Conservation (phyloP, 2,888 invertebrate species). For the Eristalinus sepulchralis region DNA sequence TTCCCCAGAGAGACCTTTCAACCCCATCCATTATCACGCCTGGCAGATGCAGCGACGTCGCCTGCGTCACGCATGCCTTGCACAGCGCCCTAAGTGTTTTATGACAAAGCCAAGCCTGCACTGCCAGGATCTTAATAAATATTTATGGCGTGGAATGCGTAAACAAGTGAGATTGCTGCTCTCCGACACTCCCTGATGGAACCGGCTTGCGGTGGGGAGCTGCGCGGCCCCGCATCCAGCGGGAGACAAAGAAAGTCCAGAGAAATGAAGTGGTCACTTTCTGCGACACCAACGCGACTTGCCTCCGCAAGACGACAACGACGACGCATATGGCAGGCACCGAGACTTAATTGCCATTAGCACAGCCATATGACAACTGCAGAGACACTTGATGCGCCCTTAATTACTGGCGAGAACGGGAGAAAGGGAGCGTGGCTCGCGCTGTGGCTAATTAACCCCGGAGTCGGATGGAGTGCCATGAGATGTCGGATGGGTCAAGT, state of each 20-base stretch:
- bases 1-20: constrained; percentile 52
- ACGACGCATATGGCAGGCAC: constrained; percentile 21
- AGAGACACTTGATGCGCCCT: constrained; percentile 71
- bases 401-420: constrained; percentile 56
- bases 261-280: constrained; percentile 59
- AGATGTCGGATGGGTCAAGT: constrained; percentile 71
- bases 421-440: constrained; percentile 55
- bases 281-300: constrained; percentile 34
- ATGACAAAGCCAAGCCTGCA: constrained; percentile 64
- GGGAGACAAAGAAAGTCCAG: constrained; percentile 67
- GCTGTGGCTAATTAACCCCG: constrained; percentile 69
- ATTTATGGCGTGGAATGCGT: constrained; percentile 71
- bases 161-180: constrained; percentile 58
- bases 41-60: constrained; percentile 33
- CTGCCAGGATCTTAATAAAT: constrained; percentile 69
- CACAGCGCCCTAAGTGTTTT: constrained; percentile 65
- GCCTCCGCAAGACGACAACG: neutral
- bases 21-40: constrained; percentile 66
- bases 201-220: neutral
- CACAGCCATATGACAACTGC: constrained; percentile 63
- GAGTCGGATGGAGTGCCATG: constrained; percentile 56
- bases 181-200: constrained; percentile 1
- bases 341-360: constrained; percentile 68
- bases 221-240: neutral
- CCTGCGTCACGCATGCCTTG: constrained; percentile 48